A percentile compares a stretch with the other conserved stretches of the same genome.
phyloP scores from a whole-genome alignment of 2,113 vertebrate genomes.

The Channa argus region DNA sequence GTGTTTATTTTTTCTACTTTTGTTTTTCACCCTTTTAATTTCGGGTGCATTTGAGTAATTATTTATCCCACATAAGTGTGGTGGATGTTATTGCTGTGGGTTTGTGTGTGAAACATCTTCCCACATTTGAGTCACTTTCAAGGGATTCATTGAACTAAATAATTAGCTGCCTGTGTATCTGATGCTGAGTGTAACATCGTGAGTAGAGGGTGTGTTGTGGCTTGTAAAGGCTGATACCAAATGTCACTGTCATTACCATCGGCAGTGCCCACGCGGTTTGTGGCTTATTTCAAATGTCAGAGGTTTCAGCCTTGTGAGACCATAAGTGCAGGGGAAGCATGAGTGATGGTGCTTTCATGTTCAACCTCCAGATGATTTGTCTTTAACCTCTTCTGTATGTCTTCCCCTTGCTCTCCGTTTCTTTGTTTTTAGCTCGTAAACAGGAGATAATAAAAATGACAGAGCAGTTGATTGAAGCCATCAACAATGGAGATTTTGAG shows the following conservation, averaged over 20 bases:
- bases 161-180: background rate
- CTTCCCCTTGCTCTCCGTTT: background rate
- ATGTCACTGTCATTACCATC: constrained; percentile 28
- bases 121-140: background rate
- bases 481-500: constrained; percentile 99
- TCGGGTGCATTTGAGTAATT: background rate
- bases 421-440: constrained; percentile 89
- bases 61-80: background rate
- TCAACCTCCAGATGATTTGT: constrained; percentile 3
- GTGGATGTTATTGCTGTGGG: background rate
- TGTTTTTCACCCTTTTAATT: background rate
- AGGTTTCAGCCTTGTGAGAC: constrained; percentile 11
- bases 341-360: background rate
- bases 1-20: background rate
- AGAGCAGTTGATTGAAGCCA: constrained; percentile 98
- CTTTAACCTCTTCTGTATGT: constrained; percentile 23
- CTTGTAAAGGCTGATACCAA: constrained; percentile 9
- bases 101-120: constrained; percentile 12
- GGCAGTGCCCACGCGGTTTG: background rate
- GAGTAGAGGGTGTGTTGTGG: constrained; percentile 7
- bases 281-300: constrained; percentile 37
- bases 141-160: background rate
- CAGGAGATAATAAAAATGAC: constrained; percentile 99
- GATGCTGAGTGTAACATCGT: too few relatives aligned
- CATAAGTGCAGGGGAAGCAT: constrained; percentile 5